These are phyloP conservation scores for Melanotaenia pygmaea DNA, from an alignment of 2,797 vertebrate species.

Conservation along the genomic window DNA sequence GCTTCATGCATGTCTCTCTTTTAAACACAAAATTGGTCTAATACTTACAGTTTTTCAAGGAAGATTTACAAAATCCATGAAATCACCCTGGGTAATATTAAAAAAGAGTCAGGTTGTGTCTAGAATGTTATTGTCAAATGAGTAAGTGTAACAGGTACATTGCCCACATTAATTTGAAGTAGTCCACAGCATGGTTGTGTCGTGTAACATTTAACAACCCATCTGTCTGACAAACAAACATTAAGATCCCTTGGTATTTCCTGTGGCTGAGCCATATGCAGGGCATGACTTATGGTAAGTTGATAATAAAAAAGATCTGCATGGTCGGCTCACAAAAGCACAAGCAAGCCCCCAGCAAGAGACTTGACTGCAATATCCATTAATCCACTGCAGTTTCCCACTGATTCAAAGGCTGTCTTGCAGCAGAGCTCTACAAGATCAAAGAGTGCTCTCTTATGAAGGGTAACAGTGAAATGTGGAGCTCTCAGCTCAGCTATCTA, in stretches of 20 bases:
- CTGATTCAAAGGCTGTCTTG: slow-evolving; percentile 77
- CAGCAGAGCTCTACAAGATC: slow-evolving; percentile 72
- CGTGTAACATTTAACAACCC: slow-evolving; percentile 20
- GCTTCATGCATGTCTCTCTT: slow-evolving; percentile 12
- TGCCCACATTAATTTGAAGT: background rate
- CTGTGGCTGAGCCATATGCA: slow-evolving; percentile 30
- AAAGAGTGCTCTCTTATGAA: slow-evolving; percentile 69
- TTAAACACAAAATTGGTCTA: slow-evolving; percentile 18
- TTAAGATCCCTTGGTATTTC: slow-evolving; percentile 12
- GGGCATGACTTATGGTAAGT: slow-evolving; percentile 46
- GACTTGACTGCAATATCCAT: slow-evolving; percentile 72
- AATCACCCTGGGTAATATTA: background rate
- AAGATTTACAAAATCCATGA: background rate
- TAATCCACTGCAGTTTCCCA: slow-evolving; percentile 76
- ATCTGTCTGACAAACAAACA: slow-evolving; percentile 48
- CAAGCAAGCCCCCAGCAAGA: slow-evolving; percentile 66
- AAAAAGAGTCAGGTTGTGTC: slow-evolving; percentile 8
- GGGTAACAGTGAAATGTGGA: slow-evolving; percentile 64
- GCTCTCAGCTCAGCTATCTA: slow-evolving; percentile 64
- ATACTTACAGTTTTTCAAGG: slow-evolving; percentile 20
- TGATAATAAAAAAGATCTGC: slow-evolving; percentile 71
- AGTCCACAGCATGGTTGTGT: slow-evolving; percentile 4
- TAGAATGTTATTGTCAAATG: background rate
- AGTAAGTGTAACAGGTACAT: background rate
- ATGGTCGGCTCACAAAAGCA: slow-evolving; percentile 63